phyloP scores from a whole-genome alignment of 2,888 invertebrate genomes.

The Cynaeus angustus region DNA sequence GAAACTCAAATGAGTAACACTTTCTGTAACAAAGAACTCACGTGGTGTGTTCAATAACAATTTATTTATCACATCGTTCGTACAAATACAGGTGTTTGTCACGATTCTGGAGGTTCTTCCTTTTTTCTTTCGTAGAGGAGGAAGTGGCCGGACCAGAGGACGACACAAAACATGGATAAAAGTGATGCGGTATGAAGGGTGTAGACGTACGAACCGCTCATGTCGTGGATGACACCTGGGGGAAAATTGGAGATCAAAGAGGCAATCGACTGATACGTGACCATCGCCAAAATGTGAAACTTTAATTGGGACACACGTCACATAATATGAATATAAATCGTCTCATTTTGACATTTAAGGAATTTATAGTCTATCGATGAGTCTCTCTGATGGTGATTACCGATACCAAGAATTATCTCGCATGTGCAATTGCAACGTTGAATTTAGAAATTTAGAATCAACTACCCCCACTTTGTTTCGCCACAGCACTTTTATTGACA shows the following conservation, averaged over 20 bases:
- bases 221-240: slow-evolving; percentile 60
- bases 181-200: slow-evolving; percentile 60
- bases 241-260: not conserved
- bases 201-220: slow-evolving; percentile 57
- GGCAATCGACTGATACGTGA: not conserved
- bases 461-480: too few relatives aligned
- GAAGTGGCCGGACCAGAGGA: slow-evolving; percentile 58
- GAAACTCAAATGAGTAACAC: not conserved
- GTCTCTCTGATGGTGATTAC: too few relatives aligned
- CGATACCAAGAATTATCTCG: too few relatives aligned
- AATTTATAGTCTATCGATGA: too few relatives aligned
- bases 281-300: too few relatives aligned
- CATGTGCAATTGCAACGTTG: too few relatives aligned
- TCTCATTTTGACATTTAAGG: too few relatives aligned
- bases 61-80: slow-evolving; percentile 7
- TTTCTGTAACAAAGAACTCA: slow-evolving; percentile 12
- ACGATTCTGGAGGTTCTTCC: slow-evolving; percentile 4
- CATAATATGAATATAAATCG: too few relatives aligned
- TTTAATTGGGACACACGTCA: too few relatives aligned
- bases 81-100: slow-evolving; percentile 2
- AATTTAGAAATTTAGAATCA: too few relatives aligned
- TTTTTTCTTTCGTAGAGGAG: slow-evolving; percentile 20
- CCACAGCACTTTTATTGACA: too few relatives aligned
- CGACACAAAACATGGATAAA: slow-evolving; percentile 59
- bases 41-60: slow-evolving; percentile 22